Evolutionary conservation across 2,797 vertebrate species (phyloP).

Genomic region (Manis javanica): DNA sequence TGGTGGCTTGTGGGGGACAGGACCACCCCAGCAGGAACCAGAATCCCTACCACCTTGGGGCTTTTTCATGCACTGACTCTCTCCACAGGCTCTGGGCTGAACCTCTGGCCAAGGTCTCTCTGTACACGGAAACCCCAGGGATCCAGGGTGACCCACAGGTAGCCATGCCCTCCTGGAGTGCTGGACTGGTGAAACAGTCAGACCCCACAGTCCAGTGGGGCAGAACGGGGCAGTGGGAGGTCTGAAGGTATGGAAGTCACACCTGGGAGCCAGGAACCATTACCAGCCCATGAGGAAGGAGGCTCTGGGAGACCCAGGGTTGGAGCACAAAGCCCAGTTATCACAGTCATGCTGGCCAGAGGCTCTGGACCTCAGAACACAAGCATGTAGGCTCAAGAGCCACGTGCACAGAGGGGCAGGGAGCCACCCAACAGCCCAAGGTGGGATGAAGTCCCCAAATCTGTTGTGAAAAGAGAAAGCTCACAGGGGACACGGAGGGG

Average conservation of each 20-base stretch:
- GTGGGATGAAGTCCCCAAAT: background rate
- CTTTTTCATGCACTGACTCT: background rate
- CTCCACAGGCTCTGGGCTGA: background rate
- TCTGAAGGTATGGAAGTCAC: background rate
- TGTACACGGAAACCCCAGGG: background rate
- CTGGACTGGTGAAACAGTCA: background rate
- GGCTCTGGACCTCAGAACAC: background rate
- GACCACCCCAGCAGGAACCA: background rate
- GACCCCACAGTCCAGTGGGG: background rate
- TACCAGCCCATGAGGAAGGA: background rate
- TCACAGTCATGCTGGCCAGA: background rate
- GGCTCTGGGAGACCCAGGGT: background rate
- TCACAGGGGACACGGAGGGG: background rate
- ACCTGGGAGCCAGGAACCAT: background rate
- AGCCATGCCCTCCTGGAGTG: background rate
- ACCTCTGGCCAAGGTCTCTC: background rate
- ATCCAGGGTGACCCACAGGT: background rate
- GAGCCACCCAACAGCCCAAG: no score
- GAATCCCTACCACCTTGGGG: fast-evolving
- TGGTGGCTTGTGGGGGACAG: fast-evolving
- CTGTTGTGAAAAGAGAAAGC: background rate
- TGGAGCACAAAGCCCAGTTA: background rate
- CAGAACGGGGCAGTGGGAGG: background rate
- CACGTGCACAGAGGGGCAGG: background rate
- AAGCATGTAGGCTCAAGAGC: background rate